Evolutionary conservation across 2,797 vertebrate species (phyloP), one percentile per base, ranked within the genome.

Genomic region (Synaphobranchus kaupii): DNA sequence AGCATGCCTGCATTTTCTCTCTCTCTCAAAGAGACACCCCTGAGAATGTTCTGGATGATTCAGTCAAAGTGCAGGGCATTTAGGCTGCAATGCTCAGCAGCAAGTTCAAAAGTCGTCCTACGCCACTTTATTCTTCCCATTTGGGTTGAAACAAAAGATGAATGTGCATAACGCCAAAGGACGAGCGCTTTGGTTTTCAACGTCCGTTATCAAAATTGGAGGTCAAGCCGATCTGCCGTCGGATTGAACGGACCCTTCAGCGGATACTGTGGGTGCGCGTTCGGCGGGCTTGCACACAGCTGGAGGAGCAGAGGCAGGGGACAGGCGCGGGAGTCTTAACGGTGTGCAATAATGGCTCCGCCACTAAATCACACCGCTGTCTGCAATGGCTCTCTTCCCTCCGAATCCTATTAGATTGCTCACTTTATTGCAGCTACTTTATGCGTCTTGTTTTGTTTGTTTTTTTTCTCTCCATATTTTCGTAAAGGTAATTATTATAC

Each of bases 401-500:
- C 39, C 44, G 5, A 66, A 83, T 25, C 4, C 9, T 4, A 15
- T 86, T 48, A 7, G 54, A 66, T 34, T 47, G n/a, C 86, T 58
- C 50, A 58, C 17, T 83, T 54, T 83, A 39, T 39, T 48, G 54
- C 28, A 4, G 50, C 83, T 54, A 39, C 58, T 56, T 87, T 73
- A 47, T 15, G 25, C 52, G 81, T 44, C 52, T 5, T 17, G 63
- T 54, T 84, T 71, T 52, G 10, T 84, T 71, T 56, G 13, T 6
- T 54, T 54, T 87, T 84, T 44, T 73, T 63, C 22, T 1, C 4
- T 50, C 5, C 10, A 50, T 83, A 60, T n/a, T 73, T 56, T 80
- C 73, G 52, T 44, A 73, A 54, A 87, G 63, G 81, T 47, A 84
- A 84, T 84, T 87, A 71, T 80, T 54, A 34, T 52, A 34, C 48